Evolutionary conservation across 1,140 invertebrate species (phyloP).

Genomic region (Rhopalosiphum maidis): DNA sequence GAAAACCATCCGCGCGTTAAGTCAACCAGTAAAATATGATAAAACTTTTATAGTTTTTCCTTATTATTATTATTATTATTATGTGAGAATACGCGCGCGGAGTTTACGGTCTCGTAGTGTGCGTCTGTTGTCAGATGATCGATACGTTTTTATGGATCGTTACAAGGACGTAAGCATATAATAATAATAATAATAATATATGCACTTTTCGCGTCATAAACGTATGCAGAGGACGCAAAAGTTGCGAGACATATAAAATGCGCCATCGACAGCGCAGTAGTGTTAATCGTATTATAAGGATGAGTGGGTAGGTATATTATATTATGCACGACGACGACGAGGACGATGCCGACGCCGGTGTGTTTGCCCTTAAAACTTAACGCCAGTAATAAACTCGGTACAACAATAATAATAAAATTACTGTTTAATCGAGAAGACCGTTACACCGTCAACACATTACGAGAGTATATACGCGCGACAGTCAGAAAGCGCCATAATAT

Average conservation of each 20-base stretch:
- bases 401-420: neutral
- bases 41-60: neutral
- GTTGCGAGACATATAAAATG: neutral
- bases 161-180: neutral
- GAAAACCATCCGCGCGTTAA: neutral
- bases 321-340: no score
- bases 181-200: neutral
- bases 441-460: neutral
- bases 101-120: neutral
- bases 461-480: neutral
- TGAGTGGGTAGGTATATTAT: no score
- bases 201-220: neutral
- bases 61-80: neutral
- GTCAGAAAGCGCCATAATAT: neutral
- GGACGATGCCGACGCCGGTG: no score
- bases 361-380: neutral
- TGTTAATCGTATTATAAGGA: neutral
- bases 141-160: neutral
- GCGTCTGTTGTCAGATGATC: neutral
- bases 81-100: neutral
- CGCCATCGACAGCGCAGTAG: neutral
- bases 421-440: neutral
- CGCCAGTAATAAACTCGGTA: neutral
- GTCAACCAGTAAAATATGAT: neutral
- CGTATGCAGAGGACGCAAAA: neutral